Conservation (phyloP, 2,113 vertebrate genomes). For the Corythornis vintsioides region DNA sequence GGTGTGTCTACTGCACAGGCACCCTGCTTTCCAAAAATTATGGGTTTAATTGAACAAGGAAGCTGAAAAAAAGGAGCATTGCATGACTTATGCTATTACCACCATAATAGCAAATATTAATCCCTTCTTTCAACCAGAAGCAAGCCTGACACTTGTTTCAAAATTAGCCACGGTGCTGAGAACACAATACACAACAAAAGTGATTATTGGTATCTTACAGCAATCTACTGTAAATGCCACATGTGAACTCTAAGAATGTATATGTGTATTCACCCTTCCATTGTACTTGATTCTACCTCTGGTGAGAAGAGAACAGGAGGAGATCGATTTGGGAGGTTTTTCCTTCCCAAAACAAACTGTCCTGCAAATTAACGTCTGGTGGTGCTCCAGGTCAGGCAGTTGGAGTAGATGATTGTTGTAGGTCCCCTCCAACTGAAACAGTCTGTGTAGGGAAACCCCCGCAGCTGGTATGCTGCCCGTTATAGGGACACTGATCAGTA, state of each 20-base stretch:
- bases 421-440: neutral
- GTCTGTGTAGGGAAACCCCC: neutral
- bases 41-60: neutral
- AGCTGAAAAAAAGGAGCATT: neutral
- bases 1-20: neutral
- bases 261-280: neutral
- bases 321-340: neutral
- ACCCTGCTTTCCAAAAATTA: neutral
- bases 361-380: neutral
- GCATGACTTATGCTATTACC: neutral
- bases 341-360: neutral
- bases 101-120: neutral
- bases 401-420: neutral
- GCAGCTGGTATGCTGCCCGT: neutral
- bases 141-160: neutral
- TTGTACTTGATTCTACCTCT: neutral
- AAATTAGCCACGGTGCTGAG: neutral
- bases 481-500: neutral
- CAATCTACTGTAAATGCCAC: neutral
- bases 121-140: neutral
- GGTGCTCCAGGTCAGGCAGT: neutral
- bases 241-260: neutral
- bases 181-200: neutral
- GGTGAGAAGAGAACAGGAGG: neutral
- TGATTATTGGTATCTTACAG: neutral